Conservation (phyloP, 1,140 invertebrate species). For the Conopomorpha cramerella region DNA sequence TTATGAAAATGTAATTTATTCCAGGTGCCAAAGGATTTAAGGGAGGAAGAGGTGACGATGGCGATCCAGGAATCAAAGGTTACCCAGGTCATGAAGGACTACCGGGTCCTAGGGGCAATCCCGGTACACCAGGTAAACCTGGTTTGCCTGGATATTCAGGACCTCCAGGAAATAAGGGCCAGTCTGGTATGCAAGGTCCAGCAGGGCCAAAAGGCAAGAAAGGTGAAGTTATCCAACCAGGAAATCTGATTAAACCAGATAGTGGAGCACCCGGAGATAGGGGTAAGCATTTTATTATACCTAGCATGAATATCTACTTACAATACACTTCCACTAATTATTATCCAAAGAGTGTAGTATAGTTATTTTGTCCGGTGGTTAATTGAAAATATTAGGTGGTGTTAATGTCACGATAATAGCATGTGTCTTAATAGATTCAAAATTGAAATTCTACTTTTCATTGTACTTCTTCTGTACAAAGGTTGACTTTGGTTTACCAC, state of each 20-base stretch:
- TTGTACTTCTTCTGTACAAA: no score
- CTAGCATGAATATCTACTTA: neutral
- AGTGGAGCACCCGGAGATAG: slow-evolving; percentile 50
- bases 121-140: neutral
- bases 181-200: slow-evolving; percentile 69
- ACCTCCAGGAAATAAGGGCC: slow-evolving; percentile 73
- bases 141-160: slow-evolving; percentile 62
- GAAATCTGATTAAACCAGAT: slow-evolving; percentile 19
- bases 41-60: slow-evolving; percentile 62
- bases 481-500: no score
- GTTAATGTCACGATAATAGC: no score
- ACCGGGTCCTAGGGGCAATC: slow-evolving; percentile 35
- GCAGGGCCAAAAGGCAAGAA: slow-evolving; percentile 57
- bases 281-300: slow-evolving; percentile 15
- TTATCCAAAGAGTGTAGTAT: no score
- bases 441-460: no score
- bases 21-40: no score
- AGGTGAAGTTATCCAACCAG: slow-evolving; percentile 33
- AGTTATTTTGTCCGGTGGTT: no score
- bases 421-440: no score
- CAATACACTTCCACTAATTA: no score
- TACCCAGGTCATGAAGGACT: slow-evolving; percentile 51
- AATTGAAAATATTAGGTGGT: no score
- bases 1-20: no score
- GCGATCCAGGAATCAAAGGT: slow-evolving; percentile 37